These are phyloP conservation scores for Galaxias olidus DNA, from an alignment of 2,797 vertebrate species.

Conservation along the genomic window DNA sequence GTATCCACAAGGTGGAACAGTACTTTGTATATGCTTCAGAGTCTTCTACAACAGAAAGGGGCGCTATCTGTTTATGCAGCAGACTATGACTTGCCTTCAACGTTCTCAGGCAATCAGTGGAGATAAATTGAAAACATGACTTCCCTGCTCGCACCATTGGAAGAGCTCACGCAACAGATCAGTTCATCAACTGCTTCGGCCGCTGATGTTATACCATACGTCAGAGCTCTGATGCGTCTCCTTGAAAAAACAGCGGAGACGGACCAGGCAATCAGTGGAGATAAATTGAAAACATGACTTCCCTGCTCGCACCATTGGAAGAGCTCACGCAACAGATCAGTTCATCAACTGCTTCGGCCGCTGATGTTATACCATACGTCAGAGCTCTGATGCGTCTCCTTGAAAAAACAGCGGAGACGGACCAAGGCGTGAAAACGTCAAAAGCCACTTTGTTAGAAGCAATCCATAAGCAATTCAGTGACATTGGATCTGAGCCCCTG, in stretches of 20 bases:
- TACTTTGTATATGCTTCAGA: constrained; percentile 25
- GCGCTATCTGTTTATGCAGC: constrained; percentile 9
- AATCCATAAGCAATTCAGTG: too few relatives aligned
- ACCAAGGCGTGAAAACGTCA: constrained; percentile 17
- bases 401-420: constrained; percentile 15
- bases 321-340: too few relatives aligned
- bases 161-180: too few relatives aligned
- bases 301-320: too few relatives aligned
- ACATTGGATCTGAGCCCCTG: too few relatives aligned
- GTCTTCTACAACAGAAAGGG: constrained; percentile 20
- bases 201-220: background rate
- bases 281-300: too few relatives aligned
- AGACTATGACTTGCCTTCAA: constrained; percentile 23
- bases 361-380: constrained; percentile 4
- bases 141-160: too few relatives aligned
- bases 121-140: too few relatives aligned
- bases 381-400: constrained; percentile 17
- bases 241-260: constrained; percentile 16
- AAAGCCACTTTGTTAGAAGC: too few relatives aligned
- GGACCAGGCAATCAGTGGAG: constrained; percentile 15
- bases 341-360: too few relatives aligned
- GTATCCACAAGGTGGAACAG: constrained; percentile 22
- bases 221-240: constrained; percentile 16
- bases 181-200: constrained; percentile 13
- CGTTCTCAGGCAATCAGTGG: constrained; percentile 10